Base-by-base conservation (phyloP, 1,140 invertebrate species). In the Coboldia fuscipes region DNA sequence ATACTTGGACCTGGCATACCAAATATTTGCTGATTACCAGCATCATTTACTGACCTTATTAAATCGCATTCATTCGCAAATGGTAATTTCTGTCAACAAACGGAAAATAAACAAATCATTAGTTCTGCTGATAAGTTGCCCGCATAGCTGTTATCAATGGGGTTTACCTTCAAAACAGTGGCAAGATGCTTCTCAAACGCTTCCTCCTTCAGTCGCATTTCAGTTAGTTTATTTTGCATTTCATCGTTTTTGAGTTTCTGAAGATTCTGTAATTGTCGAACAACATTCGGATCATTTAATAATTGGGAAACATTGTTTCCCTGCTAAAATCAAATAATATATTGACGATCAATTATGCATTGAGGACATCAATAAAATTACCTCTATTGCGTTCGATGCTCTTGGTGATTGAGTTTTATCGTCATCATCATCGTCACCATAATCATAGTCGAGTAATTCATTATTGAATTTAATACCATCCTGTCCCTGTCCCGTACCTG, bases 391-490 rank as follows among this genome's bases (percentile, higher is more conserved):
- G 18, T 40, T 37, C 20, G 33, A 13, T 28, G 22, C 9, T 6
- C 51, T 51, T 14, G 50, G 50, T 6, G 51, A 42, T 43, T 51
- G 45, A 3, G 42, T 39, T 15, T 65, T 58, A 34, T 68, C 56
- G 33, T 83, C 79, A 20, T 84, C 79, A 40, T 81, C 77, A 47
- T 78, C 77, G 41, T 81, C 76, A 1, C 72, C 76, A 56, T 84
- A 84, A 54, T 84, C 81, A 60, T 80, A 84, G 48, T 84, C 80
- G 16, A 86, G 51, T 2, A 85, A 48, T 51, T 84, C 81, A 49
- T 75, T 77, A 47, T 70, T 72, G 49, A 77, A 75, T 42, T 72
- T 71, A 2, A 73, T 63, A 1, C 56, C 56, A 40, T 45, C 56
- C 34, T 37, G 17, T 39, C 30, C 14, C 38, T 34, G 17, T 35